Evolutionary conservation across 2,797 vertebrate species (phyloP).

Genomic region (Gorsachius magnificus): DNA sequence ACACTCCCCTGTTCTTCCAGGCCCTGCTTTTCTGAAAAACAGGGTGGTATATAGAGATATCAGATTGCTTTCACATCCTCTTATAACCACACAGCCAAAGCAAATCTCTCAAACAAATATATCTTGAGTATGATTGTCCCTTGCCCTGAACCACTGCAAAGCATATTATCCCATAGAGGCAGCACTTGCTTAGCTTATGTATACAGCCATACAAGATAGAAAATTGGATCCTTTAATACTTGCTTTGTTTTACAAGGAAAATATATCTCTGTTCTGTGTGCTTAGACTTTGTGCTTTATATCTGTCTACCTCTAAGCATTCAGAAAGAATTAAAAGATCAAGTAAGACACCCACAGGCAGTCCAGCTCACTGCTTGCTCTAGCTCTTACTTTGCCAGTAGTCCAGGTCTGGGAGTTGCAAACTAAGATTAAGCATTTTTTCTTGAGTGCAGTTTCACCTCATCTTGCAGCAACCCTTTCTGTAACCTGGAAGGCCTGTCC

Average conservation of each 20-base stretch:
- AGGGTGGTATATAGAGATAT: not conserved
- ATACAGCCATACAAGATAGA: fast-evolving
- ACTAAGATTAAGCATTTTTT: not conserved
- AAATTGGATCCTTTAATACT: not conserved
- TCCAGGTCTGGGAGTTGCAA: not conserved
- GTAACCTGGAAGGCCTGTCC: not conserved
- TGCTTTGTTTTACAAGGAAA: not conserved
- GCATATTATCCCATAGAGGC: not conserved
- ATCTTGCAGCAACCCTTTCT: not conserved
- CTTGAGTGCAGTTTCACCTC: not conserved
- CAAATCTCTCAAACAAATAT: not conserved
- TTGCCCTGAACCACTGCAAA: not conserved
- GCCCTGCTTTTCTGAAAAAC: not conserved
- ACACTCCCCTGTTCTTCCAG: not conserved
- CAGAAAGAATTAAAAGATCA: not conserved
- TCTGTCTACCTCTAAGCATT: not conserved
- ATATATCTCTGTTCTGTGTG: not conserved
- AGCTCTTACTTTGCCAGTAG: not conserved
- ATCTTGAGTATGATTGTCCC: not conserved
- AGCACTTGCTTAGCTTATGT: not conserved
- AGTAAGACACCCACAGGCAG: not conserved
- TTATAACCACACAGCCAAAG: not conserved
- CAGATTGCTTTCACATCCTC: not conserved
- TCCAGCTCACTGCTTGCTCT: fast-evolving
- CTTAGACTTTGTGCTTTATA: not conserved